Evolutionary conservation across 2,888 invertebrate genomes (phyloP).

Genomic region (Drosophila yooni): DNA sequence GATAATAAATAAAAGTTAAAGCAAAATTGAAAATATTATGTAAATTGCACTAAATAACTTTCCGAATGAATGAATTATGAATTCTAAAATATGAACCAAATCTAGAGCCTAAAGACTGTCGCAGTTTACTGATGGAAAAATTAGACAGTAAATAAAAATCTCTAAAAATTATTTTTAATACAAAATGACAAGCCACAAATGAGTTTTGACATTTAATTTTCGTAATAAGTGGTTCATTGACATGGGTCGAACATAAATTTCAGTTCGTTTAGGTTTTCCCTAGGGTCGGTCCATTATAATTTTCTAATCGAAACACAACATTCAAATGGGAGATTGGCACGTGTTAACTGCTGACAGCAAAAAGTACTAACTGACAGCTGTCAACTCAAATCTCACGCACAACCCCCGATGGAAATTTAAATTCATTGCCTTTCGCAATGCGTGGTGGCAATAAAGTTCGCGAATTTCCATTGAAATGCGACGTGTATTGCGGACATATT

Average conservation of each 20-base stretch:
- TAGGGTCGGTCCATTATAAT: not conserved
- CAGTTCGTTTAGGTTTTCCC: conserved; percentile 3
- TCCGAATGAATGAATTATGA: too few relatives aligned
- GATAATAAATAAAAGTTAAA: not conserved
- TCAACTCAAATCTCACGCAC: conserved; percentile 2
- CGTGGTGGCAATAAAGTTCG: not conserved
- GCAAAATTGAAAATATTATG: not conserved
- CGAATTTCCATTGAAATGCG: not conserved
- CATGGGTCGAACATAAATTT: conserved; percentile 39
- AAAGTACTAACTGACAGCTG: conserved; percentile 36
- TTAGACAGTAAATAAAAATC: not conserved
- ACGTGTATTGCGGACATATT: not conserved
- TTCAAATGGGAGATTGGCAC: conserved; percentile 12
- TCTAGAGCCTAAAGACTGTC: too few relatives aligned
- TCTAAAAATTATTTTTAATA: not conserved
- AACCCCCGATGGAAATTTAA: conserved; percentile 10
- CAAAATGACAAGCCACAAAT: conserved; percentile 7
- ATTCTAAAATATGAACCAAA: too few relatives aligned
- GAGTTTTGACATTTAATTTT: conserved; percentile 19
- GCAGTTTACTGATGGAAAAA: too few relatives aligned
- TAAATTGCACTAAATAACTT: too few relatives aligned
- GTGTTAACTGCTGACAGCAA: conserved; percentile 28
- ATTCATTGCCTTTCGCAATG: conserved; percentile 7
- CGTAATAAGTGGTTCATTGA: conserved; percentile 22
- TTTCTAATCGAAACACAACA: conserved; percentile 24